Base-by-base conservation (phyloP, 1,140 invertebrate genomes). In the Zaprionus ghesquierei region DNA sequence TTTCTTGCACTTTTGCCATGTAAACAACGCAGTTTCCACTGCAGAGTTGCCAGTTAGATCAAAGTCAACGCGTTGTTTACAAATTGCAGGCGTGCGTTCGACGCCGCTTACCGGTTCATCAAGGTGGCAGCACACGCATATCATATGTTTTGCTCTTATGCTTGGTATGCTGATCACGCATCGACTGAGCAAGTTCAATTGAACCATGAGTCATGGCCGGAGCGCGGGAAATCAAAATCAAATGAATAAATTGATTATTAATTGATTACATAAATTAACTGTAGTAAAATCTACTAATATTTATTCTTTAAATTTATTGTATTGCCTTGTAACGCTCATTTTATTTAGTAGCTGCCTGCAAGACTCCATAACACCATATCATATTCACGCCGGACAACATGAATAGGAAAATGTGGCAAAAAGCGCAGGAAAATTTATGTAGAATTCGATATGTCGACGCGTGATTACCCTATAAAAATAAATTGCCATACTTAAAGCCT, bases 101-200 rank as follows among this genome's bases (percentile, higher is more conserved):
- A 15, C 12, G 12, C 1, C 20, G n/a, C 3, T 15, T 54, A 55
- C 69, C 63, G 69, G 69, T 44, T 49, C 59, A n/a, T 20, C 49
- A 5, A 2, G 63, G 25, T 72, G 69, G 69, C 69, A 72, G 13
- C 69, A 54, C 41, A 10, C 22, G 12, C 54, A 8, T 10, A 13
- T 22, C 69, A 72, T 68, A 53, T 68, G 63, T 46, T 72, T 15
- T 22, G 0, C 23, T 12, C 6, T 41, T 41, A 31, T 27, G 27
- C 6, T 29, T 35, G 29, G 63, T 72, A 72, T 38, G 69, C 69
- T 68, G 49, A 22, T 68, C 54, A 23, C 55, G 2, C 15, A 31
- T 9, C 10, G n/a, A 10, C n/a, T 15, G 38, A 55, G 10, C 31
- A n/a, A 3, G 53, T 55, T 55, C 53, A 31, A 13, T 6, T 35